These are phyloP conservation scores for Tribolium freemani DNA, from an alignment of 2,888 invertebrate genomes.

Conservation along the genomic window DNA sequence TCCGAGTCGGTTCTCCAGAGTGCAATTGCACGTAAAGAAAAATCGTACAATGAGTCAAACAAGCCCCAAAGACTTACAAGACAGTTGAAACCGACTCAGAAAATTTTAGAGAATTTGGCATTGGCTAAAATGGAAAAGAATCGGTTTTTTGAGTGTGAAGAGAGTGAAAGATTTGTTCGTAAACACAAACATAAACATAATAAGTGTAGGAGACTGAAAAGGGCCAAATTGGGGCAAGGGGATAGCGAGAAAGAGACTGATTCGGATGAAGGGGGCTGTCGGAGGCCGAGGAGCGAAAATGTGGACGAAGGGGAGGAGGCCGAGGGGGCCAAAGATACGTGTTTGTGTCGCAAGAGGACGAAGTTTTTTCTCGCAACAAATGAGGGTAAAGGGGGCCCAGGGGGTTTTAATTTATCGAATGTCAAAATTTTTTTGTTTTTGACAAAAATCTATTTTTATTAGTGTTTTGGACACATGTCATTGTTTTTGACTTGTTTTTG, in stretches of 20 bases:
- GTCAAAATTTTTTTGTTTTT: too few species aligned
- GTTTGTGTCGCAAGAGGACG: conserved; percentile 61
- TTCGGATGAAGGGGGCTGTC: conserved; percentile 44
- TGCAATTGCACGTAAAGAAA: conserved; percentile 81
- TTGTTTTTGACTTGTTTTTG: too few species aligned
- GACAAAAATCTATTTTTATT: too few species aligned
- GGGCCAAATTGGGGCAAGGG: conserved; percentile 47
- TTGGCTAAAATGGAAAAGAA: conserved; percentile 58
- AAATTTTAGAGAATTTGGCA: conserved; percentile 77
- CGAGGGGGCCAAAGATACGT: conserved; percentile 50
- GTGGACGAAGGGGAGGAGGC: conserved; percentile 45
- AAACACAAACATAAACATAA: conserved; percentile 50
- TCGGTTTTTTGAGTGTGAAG: conserved; percentile 35
- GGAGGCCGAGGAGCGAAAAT: conserved; percentile 44
- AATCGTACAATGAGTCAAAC: conserved; percentile 73
- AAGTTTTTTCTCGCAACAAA: conserved; percentile 53
- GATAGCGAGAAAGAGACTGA: conserved; percentile 54
- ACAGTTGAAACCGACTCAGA: conserved; percentile 77
- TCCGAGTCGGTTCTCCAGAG: conserved; percentile 76
- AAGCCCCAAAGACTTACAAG: conserved; percentile 70
- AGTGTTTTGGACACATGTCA: too few species aligned
- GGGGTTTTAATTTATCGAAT: too few species aligned
- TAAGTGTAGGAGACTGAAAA: conserved; percentile 50
- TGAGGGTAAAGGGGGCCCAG: conserved; percentile 29
- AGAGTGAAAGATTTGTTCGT: conserved; percentile 35